Percentiles rank a stretch among this genome's conserved stretches.
These are phyloP conservation scores for Copidosoma floridanum DNA, from an alignment of 1,140 invertebrate genomes.

Conservation along the genomic window DNA sequence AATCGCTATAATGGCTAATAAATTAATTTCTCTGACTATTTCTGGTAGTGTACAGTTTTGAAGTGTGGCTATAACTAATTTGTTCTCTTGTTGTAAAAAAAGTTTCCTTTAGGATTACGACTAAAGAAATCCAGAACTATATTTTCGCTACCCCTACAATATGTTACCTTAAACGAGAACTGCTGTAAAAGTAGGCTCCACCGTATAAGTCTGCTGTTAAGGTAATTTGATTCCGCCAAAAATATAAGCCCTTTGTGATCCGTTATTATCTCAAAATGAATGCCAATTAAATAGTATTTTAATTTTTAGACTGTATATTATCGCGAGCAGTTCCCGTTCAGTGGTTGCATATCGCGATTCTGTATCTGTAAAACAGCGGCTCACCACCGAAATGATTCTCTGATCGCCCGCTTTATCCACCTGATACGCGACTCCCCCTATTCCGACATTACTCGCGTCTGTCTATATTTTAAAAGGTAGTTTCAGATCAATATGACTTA, in stretches of 20 bases:
- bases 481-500: slow-evolving; percentile 6
- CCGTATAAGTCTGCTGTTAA: slow-evolving; percentile 28
- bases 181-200: neutral
- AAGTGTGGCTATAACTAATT: neutral
- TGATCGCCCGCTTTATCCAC: slow-evolving; percentile 2
- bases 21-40: too few species aligned
- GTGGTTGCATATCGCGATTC: slow-evolving; percentile 34
- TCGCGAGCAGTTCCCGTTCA: slow-evolving; percentile 42
- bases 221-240: slow-evolving; percentile 44
- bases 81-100: neutral
- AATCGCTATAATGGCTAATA: too few species aligned
- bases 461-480: slow-evolving; percentile 20
- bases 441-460: slow-evolving; percentile 28
- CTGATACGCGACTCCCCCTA: slow-evolving; percentile 29
- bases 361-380: slow-evolving; percentile 13
- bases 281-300: slow-evolving; percentile 32
- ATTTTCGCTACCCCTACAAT: neutral
- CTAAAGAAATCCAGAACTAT: neutral
- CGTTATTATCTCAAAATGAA: slow-evolving; percentile 42
- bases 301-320: slow-evolving; percentile 41
- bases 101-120: neutral
- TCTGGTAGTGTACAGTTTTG: too few species aligned
- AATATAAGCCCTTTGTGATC: slow-evolving; percentile 54
- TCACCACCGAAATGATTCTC: slow-evolving; percentile 23
- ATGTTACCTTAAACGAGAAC: neutral